phyloP scores from a whole-genome alignment of 2,113 vertebrate species.

The Corythaeola cristata region DNA sequence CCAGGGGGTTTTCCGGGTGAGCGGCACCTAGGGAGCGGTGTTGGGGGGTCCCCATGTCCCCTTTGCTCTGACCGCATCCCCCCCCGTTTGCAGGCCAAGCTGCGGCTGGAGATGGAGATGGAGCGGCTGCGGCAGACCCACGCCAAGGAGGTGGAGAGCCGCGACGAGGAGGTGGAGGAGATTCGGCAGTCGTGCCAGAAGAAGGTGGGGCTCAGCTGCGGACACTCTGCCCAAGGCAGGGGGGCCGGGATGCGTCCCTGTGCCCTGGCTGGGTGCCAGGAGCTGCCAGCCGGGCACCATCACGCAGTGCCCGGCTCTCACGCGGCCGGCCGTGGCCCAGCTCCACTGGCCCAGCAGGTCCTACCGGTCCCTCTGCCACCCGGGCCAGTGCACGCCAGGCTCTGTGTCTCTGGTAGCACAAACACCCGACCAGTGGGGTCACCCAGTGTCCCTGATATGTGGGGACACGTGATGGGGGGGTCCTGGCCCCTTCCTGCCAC shows the following conservation, averaged over 20 bases:
- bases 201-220: conserved; percentile 76
- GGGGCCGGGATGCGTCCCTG: neutral
- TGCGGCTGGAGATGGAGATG: conserved; percentile 98
- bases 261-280: neutral
- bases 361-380: neutral
- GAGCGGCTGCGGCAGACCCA: conserved; percentile 92
- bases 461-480: neutral
- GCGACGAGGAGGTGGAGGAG: conserved; percentile 96
- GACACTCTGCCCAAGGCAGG: too few species aligned
- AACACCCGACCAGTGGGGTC: neutral
- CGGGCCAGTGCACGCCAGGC: neutral
- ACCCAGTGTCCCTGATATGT: rapidly evolving
- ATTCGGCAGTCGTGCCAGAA: conserved; percentile 94
- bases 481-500: rapidly evolving
- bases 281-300: neutral
- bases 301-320: neutral
- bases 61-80: neutral
- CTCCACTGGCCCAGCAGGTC: neutral
- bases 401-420: neutral
- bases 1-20: conserved; percentile 1
- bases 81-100: conserved; percentile 81
- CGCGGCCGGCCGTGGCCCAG: neutral
- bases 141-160: conserved; percentile 91
- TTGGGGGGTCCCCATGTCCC: neutral
- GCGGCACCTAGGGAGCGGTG: neutral